phyloP scores from a whole-genome alignment of 1,140 invertebrate genomes.

The Papilio polyxenes region DNA sequence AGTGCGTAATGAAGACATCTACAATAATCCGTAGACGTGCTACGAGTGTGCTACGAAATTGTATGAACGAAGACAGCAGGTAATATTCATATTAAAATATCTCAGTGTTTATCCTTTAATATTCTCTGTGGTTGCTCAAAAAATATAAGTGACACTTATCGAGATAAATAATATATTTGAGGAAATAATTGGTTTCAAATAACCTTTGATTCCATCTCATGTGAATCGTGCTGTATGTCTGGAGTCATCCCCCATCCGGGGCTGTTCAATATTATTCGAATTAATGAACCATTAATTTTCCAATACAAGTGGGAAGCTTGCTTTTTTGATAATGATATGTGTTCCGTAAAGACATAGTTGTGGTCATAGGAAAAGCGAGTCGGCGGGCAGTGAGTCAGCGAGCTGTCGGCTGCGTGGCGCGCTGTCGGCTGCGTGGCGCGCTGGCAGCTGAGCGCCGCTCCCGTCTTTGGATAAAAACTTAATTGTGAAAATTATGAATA shows the following conservation, averaged over 20 bases:
- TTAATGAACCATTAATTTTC: not conserved
- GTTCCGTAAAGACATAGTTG: not conserved
- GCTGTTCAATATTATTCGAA: not conserved
- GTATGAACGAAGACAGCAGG: constrained; percentile 19
- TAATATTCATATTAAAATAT: constrained; percentile 10
- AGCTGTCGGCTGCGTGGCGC: not conserved
- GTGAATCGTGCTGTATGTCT: too few species aligned
- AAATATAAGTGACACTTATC: not conserved
- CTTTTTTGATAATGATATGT: not conserved
- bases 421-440: not conserved
- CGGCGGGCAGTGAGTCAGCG: not conserved
- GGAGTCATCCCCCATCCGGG: too few species aligned
- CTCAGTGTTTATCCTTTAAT: not conserved
- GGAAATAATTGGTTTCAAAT: not conserved
- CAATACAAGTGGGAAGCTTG: not conserved
- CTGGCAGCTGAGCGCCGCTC: not conserved
- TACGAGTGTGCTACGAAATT: constrained; percentile 67
- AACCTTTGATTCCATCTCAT: not conserved
- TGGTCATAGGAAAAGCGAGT: not conserved
- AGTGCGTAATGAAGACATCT: constrained; percentile 42
- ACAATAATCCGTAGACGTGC: constrained; percentile 66
- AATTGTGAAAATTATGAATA: constrained; percentile 56
- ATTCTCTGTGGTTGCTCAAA: not conserved
- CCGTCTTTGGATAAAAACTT: constrained; percentile 42
- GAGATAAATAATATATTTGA: not conserved